Evolutionary conservation across 2,797 vertebrate genomes (phyloP).

Genomic region (Rousettus madagascariensis): DNA sequence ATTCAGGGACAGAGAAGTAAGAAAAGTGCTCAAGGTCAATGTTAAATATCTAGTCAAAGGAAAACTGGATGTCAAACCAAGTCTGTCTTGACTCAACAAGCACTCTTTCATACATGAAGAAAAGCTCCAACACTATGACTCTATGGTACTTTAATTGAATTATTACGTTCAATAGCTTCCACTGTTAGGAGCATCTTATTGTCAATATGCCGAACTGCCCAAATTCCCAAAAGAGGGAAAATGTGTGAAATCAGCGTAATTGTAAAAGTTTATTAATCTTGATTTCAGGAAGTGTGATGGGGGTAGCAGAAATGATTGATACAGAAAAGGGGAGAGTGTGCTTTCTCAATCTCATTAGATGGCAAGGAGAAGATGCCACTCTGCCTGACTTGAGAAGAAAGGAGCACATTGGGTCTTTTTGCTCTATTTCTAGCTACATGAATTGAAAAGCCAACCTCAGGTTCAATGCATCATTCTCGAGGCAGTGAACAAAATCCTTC

Average conservation of each 20-base stretch:
- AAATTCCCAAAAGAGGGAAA: neutral
- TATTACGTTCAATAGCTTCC: neutral
- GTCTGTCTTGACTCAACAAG: neutral
- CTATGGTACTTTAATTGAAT: neutral
- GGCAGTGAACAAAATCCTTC: conserved; percentile 81
- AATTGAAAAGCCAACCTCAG: conserved; percentile 75
- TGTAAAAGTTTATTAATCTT: neutral
- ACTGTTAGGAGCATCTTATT: neutral
- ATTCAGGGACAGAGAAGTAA: neutral
- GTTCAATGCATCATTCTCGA: conserved; percentile 82
- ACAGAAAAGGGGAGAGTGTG: neutral
- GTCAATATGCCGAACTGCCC: neutral
- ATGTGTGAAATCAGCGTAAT: neutral
- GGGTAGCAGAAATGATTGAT: neutral
- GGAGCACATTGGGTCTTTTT: neutral
- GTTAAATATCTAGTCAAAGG: neutral
- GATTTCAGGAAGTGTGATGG: neutral
- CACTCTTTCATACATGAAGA: neutral
- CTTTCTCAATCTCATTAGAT: conserved; percentile 48
- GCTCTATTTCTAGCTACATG: conserved; percentile 73
- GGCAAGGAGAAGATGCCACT: conserved; percentile 19
- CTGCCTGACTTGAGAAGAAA: conserved; percentile 47
- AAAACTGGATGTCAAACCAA: neutral
- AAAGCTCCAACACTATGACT: neutral
- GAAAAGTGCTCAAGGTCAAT: conserved; percentile 27